Conservation (phyloP, 2,888 invertebrate genomes). For the Cantharis rufa region DNA sequence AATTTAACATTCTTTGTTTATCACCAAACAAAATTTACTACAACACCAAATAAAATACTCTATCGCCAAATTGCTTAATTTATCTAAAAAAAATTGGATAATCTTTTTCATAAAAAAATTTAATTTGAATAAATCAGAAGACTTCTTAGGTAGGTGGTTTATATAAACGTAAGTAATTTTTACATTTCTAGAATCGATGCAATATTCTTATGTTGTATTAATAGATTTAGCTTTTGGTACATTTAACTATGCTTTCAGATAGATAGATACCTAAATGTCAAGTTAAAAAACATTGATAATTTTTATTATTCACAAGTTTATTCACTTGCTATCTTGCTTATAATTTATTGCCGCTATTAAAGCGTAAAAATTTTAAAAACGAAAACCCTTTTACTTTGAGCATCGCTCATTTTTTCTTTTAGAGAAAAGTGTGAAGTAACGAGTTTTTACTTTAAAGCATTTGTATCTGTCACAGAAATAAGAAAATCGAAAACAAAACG, state of each 20-base stretch:
- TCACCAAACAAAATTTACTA: no score
- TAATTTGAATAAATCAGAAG: no score
- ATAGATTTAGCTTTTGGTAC: not conserved
- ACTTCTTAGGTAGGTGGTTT: no score
- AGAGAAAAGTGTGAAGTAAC: slow-evolving; percentile 5
- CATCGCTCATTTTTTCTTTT: not conserved
- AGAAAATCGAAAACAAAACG: slow-evolving; percentile 38
- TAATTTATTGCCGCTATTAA: not conserved
- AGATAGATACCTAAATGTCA: not conserved
- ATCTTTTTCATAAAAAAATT: no score
- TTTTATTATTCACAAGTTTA: not conserved
- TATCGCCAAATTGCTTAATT: no score
- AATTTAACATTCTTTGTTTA: no score
- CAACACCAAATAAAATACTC: no score
- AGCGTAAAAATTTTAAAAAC: not conserved
- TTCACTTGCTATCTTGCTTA: not conserved
- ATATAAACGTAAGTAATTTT: no score
- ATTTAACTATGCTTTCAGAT: not conserved
- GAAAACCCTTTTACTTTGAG: not conserved
- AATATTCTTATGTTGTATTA: not conserved
- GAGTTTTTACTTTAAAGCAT: slow-evolving; percentile 17
- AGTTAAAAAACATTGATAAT: not conserved
- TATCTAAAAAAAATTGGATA: no score
- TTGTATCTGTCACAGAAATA: slow-evolving; percentile 35
- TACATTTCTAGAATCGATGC: not conserved